Percentiles rank a stretch among this genome's conserved stretches.
Conservation (phyloP, 2,888 invertebrate genomes). For the Iselma pallidipennis region DNA sequence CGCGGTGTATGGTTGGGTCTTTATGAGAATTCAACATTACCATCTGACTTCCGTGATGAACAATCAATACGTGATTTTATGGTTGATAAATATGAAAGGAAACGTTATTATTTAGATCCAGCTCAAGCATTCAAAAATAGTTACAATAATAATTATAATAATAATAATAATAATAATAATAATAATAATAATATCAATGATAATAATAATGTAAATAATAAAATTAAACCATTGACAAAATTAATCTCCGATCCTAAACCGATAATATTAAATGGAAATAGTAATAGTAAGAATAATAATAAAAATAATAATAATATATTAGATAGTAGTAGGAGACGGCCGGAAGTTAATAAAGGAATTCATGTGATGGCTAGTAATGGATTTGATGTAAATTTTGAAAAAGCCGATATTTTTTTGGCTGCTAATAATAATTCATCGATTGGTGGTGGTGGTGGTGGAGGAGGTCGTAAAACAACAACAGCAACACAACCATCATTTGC, state of each 20-base stretch:
- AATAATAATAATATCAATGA: no score
- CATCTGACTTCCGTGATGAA: constrained; percentile 73
- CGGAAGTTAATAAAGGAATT: constrained; percentile 35
- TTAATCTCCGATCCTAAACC: constrained; percentile 35
- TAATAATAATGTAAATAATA: constrained; percentile 4
- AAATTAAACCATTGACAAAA: constrained; percentile 21
- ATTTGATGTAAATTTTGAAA: constrained; percentile 73
- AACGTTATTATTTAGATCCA: constrained; percentile 65
- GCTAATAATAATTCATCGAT: constrained; percentile 34
- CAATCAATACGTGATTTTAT: constrained; percentile 91
- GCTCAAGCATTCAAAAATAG: constrained; percentile 29
- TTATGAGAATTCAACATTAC: constrained; percentile 73
- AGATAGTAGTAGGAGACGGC: constrained; percentile 34
- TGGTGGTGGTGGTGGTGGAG: constrained; percentile 32
- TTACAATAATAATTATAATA: constrained; percentile 7
- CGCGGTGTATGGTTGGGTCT: constrained; percentile 91
- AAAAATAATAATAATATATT: no score
- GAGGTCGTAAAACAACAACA: constrained; percentile 4
- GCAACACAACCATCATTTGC: constrained; percentile 59
- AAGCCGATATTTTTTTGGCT: constrained; percentile 72
- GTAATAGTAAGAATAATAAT: not conserved
- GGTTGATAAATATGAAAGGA: constrained; percentile 94
- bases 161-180: constrained; percentile 24
- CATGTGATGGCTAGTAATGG: constrained; percentile 30
- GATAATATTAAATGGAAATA: constrained; percentile 37